These are phyloP conservation scores for Psettodes erumei DNA, from an alignment of 2,113 vertebrate genomes.

Conservation along the genomic window DNA sequence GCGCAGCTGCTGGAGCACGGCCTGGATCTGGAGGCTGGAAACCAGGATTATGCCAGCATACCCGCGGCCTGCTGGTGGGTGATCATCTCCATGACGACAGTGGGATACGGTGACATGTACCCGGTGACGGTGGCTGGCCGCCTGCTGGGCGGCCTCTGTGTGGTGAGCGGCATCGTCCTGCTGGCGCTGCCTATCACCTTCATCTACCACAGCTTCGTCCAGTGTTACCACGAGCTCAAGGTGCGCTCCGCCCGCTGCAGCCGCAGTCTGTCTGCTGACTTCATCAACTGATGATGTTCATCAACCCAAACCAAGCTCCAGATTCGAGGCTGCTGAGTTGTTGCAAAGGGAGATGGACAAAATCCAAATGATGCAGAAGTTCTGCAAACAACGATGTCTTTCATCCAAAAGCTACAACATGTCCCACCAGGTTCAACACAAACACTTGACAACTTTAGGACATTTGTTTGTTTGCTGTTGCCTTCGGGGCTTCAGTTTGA, in stretches of 20 bases:
- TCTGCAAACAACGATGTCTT: too few species aligned
- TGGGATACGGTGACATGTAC: constrained; percentile 98
- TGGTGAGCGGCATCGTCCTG: constrained; percentile 95
- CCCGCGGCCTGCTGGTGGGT: constrained; percentile 98
- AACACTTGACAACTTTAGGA: not conserved
- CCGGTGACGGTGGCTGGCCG: constrained; percentile 94
- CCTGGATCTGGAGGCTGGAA: constrained; percentile 91
- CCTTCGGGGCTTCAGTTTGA: not conserved
- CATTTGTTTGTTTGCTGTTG: not conserved
- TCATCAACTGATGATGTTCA: constrained; percentile 82
- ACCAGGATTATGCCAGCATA: constrained; percentile 95
- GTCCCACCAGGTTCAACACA: too few species aligned
- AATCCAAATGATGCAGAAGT: not conserved
- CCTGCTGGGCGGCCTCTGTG: constrained; percentile 93
- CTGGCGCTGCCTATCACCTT: constrained; percentile 96
- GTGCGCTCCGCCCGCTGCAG: constrained; percentile 89
- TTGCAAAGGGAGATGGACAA: too few species aligned
- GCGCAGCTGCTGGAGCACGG: constrained; percentile 96
- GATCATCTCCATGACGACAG: constrained; percentile 99
- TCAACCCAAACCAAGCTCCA: not conserved
- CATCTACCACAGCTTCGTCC: constrained; percentile 98
- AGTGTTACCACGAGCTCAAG: constrained; percentile 96
- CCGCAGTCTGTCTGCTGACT: constrained; percentile 88
- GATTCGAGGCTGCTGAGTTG: too few species aligned
- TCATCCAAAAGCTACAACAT: too few species aligned